Base-by-base conservation (phyloP, 2,888 invertebrate species). In the Phragmatobia fuliginosa region DNA sequence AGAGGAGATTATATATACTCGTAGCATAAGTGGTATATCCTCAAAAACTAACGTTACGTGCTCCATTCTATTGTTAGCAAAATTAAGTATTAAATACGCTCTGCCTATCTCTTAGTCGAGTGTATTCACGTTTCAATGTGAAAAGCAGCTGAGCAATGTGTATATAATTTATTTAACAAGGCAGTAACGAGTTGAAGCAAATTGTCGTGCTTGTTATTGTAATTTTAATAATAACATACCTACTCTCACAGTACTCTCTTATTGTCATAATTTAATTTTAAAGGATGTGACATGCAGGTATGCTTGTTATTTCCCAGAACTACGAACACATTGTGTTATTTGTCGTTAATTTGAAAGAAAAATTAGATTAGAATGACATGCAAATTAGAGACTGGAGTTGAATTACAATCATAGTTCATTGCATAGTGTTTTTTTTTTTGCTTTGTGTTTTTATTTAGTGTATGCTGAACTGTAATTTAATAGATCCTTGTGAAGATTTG, bases 91-190 rank as follows among this genome's bases (percentile, higher is more conserved):
- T n/a, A 25, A 25, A 2, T 25, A 25, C 49, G 25, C 25, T 49
- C 21, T 25, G n/a, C 25, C 1, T 25, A 10, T 4, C 28, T 8
- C 28, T 38, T 25, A 5, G 16, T 16, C 16, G n/a, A 41, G 7
- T 28, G 38, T n/a, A 66, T 18, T 7, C 31, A 28, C 14, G 14
- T 28, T 25, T 41, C 62, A 25, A 38, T 67, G 21, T 31, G 28
- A 45, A 56, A 68, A 28, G 58, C 68, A 68, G 62, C 41, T n/a
- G 58, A 63, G 32, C 25, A 8, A n/a, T 60, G 36, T 32, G 61
- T 61, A 33, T 65, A 61, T 69, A 69, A 69, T 69, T 70, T 70
- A 62, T 62, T 70, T 56, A 70, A 70, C 70, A 70, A 69, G 38
- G 32, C 52, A 49, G 45, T 18, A 45, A 61, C 56, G 41, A 61